Percentiles rank a stretch among this genome's conserved stretches.
These are phyloP conservation scores for Sesia bembeciformis DNA, from an alignment of 2,888 invertebrate species.

Conservation along the genomic window DNA sequence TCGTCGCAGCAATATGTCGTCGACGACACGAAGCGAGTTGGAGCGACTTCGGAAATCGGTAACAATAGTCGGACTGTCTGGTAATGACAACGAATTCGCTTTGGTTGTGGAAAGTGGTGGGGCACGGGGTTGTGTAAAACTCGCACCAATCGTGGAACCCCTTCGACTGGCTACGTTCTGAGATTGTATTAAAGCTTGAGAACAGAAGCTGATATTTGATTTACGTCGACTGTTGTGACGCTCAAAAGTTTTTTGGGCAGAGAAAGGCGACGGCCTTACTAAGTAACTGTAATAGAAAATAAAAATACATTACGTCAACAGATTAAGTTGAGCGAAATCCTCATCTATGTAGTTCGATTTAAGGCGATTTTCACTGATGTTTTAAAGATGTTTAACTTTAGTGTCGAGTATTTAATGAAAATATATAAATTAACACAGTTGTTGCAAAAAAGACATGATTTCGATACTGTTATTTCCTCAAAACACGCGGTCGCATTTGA, in stretches of 20 bases:
- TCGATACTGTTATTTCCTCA: too few species aligned
- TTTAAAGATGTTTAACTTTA: background rate
- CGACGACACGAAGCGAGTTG: constrained; percentile 89
- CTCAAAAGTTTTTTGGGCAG: constrained; percentile 95
- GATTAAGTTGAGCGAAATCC: too few species aligned
- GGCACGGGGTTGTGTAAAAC: constrained; percentile 77
- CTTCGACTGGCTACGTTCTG: constrained; percentile 75
- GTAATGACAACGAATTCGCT: constrained; percentile 90
- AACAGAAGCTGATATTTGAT: constrained; percentile 93
- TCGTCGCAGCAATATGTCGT: constrained; percentile 86
- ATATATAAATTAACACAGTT: background rate
- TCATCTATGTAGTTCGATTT: too few species aligned
- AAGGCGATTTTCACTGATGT: background rate
- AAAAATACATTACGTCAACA: background rate
- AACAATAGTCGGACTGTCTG: constrained; percentile 89
- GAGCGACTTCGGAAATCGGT: constrained; percentile 87
- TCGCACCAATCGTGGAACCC: constrained; percentile 80
- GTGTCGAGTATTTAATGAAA: background rate
- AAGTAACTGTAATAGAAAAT: constrained; percentile 79
- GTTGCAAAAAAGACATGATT: too few species aligned
- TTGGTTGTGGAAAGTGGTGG: constrained; percentile 88
- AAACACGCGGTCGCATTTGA: too few species aligned
- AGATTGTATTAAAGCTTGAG: constrained; percentile 81
- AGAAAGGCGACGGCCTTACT: constrained; percentile 95
- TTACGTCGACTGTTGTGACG: constrained; percentile 92